Conservation (phyloP, 1,140 invertebrate genomes). For the Trialeurodes vaporariorum region DNA sequence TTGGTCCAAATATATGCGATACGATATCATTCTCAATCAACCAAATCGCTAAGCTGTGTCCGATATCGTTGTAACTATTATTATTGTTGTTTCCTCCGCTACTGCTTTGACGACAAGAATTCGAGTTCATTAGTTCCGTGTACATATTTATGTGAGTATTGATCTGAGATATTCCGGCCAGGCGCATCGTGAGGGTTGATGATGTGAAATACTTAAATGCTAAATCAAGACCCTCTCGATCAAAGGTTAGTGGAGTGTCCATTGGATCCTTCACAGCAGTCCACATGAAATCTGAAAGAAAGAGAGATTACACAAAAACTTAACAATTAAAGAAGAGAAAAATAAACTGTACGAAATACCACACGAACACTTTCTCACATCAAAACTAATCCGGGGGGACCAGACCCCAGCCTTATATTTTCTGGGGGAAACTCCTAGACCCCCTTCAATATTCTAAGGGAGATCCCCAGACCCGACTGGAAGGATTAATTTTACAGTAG, state of each 20-base stretch:
- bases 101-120: conserved; percentile 8
- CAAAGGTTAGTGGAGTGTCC: conserved; percentile 73
- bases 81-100: conserved; percentile 52
- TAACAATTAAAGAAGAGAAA: no score
- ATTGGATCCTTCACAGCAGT: conserved; percentile 82
- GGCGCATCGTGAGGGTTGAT: conserved; percentile 79
- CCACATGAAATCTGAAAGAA: conserved; percentile 94
- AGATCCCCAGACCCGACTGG: no score
- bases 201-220: conserved; percentile 93
- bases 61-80: conserved; percentile 68
- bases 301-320: no score
- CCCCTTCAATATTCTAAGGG: no score
- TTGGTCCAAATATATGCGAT: conserved; percentile 89
- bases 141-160: conserved; percentile 85
- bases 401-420: no score
- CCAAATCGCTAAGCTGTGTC: conserved; percentile 75
- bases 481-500: no score
- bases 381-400: no score
- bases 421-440: no score
- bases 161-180: conserved; percentile 86
- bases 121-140: conserved; percentile 69
- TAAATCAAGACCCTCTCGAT: conserved; percentile 75
- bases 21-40: conserved; percentile 83
- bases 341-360: no score
- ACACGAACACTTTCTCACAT: no score